Evolutionary conservation across 1,140 invertebrate genomes (phyloP), one percentile per base, ranked within the genome.

Genomic region (Mactra quadrangularis): DNA sequence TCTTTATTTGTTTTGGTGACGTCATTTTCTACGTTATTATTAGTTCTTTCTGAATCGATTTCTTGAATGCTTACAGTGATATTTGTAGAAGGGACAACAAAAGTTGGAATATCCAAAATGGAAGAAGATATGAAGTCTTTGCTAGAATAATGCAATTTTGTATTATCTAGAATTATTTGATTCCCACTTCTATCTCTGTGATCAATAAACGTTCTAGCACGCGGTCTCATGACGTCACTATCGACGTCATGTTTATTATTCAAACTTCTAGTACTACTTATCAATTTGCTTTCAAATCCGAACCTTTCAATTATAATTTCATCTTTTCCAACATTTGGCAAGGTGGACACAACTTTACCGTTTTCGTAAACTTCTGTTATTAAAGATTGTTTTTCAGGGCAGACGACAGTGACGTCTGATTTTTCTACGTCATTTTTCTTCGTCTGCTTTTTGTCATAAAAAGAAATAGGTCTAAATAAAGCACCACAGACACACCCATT

Each of bases 401-500:
- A 41, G 6, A 41, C 38, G 15, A 7, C 38, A 41, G 38, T 7
- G 6, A 41, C 38, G 15, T 41, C 38, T 7, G 6, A 6, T 6
- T 41, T 6, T 41, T 41, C 6, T 6, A 6, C 15, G 15, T 41
- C 15, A 41, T 6, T 41, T 57, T 19, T 13, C 29, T 57, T 41
- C 6, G 38, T 7, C 15, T 19, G 35, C 19, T 19, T 31, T 13
- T 29, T 22, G 29, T 13, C 31, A 33, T 70, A 70, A 29, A 47
- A 70, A 11, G 22, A 41, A 19, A 31, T 19, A 19, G 70, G 70
- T 57, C 70, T 33, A 17, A 72, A 31, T 13, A 72, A 29, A 19
- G 52, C 47, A 4, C 47, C 70, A 33, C 47, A 29, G 9, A 72
- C 31, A 31, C 47, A 72, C 13, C 47, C 27, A 25, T 72, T 33